These are phyloP conservation scores for Gila robusta DNA, from an alignment of 2,797 vertebrate genomes.

Conservation along the genomic window DNA sequence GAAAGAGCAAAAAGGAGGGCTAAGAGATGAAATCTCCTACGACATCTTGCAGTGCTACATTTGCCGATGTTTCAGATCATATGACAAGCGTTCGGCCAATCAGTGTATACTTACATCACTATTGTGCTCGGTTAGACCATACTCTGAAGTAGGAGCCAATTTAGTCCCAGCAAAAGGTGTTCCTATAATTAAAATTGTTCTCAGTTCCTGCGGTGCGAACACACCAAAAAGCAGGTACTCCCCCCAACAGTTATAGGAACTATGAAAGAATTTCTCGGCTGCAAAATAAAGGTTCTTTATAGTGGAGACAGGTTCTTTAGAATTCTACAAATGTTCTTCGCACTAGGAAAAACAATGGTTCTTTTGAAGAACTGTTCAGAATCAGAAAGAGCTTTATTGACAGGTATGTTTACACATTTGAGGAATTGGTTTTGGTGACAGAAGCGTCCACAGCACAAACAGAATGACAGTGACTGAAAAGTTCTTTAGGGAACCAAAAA, in stretches of 20 bases:
- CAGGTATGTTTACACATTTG: no score
- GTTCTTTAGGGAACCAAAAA: neutral
- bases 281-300: neutral
- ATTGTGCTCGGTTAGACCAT: no score
- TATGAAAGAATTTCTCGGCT: neutral
- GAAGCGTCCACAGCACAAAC: no score
- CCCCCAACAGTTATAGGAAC: neutral
- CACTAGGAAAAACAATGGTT: neutral
- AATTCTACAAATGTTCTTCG: neutral
- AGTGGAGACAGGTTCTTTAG: neutral
- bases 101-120: neutral
- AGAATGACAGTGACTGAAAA: neutral
- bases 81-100: neutral
- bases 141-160: neutral
- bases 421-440: no score
- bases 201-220: neutral
- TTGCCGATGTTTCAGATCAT: neutral
- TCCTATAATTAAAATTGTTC: neutral
- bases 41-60: neutral
- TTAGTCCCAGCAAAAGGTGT: neutral
- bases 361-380: neutral
- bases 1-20: neutral
- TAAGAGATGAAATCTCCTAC: neutral
- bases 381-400: no score
- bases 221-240: neutral